A percentile compares a stretch with the other conserved stretches of the same genome.
Conservation (phyloP, 1,140 invertebrate genomes). For the Paracyclopina nana region DNA sequence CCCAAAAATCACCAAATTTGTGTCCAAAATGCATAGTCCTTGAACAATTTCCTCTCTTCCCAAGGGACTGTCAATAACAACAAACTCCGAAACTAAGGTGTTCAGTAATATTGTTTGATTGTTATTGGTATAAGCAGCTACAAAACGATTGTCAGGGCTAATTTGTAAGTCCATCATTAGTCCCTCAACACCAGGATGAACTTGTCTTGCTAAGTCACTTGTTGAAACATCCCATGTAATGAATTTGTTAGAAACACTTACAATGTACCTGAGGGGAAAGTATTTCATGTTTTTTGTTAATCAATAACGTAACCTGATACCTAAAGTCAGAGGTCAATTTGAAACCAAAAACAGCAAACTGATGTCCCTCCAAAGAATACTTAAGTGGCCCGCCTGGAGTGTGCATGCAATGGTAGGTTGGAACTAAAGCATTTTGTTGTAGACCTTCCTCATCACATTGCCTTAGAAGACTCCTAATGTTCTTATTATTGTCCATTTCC, state of each 20-base stretch:
- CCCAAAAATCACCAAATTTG: conserved; percentile 34
- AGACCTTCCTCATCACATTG: conserved; percentile 74
- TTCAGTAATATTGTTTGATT: conserved; percentile 72
- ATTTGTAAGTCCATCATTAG: conserved; percentile 89
- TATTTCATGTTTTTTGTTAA: too few relatives aligned
- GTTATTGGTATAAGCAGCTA: conserved; percentile 87
- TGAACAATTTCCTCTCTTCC: conserved; percentile 42
- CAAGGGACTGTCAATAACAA: conserved; percentile 58
- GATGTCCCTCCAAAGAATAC: conserved; percentile 92
- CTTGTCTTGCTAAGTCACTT: conserved; percentile 69
- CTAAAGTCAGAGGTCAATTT: conserved; percentile 72
- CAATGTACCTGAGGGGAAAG: too few relatives aligned
- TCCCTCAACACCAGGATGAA: conserved; percentile 76
- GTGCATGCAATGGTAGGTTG: conserved; percentile 82
- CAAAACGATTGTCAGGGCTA: conserved; percentile 85
- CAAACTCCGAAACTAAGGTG: conserved; percentile 72
- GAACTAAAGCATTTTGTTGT: conserved; percentile 67
- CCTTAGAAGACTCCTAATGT: conserved; percentile 60
- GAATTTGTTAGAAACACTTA: conserved; percentile 89
- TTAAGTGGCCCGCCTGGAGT: conserved; percentile 92
- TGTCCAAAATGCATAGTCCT: conserved; percentile 52
- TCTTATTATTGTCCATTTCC: conserved; percentile 60
- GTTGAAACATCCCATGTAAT: conserved; percentile 92
- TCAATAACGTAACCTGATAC: too few relatives aligned
- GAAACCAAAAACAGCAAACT: conserved; percentile 91